Conservation (phyloP, 1,140 invertebrate genomes). For the Cydia pomonella region DNA sequence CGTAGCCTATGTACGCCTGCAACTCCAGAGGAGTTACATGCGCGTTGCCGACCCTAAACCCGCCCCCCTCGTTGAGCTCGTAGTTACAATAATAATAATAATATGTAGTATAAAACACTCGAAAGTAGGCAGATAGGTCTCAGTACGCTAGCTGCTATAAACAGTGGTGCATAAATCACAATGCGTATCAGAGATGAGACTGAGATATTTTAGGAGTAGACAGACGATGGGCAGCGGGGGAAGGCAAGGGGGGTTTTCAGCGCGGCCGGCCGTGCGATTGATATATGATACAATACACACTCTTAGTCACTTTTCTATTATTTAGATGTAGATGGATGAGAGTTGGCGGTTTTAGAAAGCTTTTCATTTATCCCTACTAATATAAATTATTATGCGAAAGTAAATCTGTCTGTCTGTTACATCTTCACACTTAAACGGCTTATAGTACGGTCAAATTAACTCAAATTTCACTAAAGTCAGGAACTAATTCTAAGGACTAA, state of each 20-base stretch:
- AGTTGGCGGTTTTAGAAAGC: neutral
- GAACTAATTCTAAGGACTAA: too few relatives aligned
- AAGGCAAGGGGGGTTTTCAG: slow-evolving; percentile 22
- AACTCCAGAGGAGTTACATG: too few relatives aligned
- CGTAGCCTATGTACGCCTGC: too few relatives aligned
- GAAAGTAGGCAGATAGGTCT: neutral
- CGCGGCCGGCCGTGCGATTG: slow-evolving; percentile 15
- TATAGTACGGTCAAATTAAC: too few relatives aligned
- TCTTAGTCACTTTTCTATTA: slow-evolving; percentile 32
- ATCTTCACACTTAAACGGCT: too few relatives aligned
- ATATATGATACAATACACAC: slow-evolving; percentile 32
- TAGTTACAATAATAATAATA: too few relatives aligned
- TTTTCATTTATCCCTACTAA: neutral
- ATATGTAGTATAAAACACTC: neutral
- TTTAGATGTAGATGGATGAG: neutral
- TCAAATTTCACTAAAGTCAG: too few relatives aligned
- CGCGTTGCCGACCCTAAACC: too few relatives aligned
- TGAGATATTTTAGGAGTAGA: slow-evolving; percentile 29
- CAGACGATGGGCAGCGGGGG: slow-evolving; percentile 19
- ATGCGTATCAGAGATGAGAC: slow-evolving; percentile 26
- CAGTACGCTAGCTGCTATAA: slow-evolving; percentile 20
- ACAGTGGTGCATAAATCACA: slow-evolving; percentile 30
- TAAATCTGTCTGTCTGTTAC: too few relatives aligned
- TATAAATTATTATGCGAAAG: too few relatives aligned
- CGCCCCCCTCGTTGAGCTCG: too few relatives aligned